Evolutionary conservation across 2,113 vertebrate species (phyloP).

Genomic region (Chrysochloris asiatica): DNA sequence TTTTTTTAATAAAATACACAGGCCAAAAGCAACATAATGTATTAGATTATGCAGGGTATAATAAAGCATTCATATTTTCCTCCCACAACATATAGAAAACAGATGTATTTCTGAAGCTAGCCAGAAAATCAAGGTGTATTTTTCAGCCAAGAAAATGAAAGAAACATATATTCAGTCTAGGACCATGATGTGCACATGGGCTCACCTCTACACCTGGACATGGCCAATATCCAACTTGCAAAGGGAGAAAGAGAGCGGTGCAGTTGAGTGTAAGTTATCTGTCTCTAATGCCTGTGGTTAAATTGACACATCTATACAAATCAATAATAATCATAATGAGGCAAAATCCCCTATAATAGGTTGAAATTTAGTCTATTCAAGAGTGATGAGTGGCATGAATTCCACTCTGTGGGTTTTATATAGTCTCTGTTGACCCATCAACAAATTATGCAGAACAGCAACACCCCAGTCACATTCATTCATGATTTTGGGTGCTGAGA

Average conservation of each 20-base stretch:
- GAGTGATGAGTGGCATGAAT: not conserved
- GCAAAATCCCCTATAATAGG: not conserved
- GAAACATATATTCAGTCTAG: conserved; percentile 30
- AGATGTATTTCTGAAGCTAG: conserved; percentile 73
- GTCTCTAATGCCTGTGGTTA: not conserved
- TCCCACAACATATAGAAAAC: conserved; percentile 70
- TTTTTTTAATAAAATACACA: not conserved
- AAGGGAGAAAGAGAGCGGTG: not conserved
- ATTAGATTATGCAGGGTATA: conserved; percentile 40
- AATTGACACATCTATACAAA: not conserved
- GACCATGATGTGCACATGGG: not conserved
- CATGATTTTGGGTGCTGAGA: not conserved
- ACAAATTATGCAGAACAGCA: not conserved
- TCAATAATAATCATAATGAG: not conserved
- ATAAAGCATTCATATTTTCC: conserved; percentile 64
- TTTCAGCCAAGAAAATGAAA: conserved; percentile 68
- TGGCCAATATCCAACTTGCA: not conserved
- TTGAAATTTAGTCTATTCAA: not conserved
- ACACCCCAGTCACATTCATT: not conserved
- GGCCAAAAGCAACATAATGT: conserved; percentile 20
- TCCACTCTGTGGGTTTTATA: not conserved
- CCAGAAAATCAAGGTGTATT: conserved; percentile 71
- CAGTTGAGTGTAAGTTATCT: not conserved
- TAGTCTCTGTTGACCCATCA: too few species aligned
- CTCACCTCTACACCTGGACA: not conserved